Conservation (phyloP, 2,797 vertebrate species). For the Furcifer pardalis region DNA sequence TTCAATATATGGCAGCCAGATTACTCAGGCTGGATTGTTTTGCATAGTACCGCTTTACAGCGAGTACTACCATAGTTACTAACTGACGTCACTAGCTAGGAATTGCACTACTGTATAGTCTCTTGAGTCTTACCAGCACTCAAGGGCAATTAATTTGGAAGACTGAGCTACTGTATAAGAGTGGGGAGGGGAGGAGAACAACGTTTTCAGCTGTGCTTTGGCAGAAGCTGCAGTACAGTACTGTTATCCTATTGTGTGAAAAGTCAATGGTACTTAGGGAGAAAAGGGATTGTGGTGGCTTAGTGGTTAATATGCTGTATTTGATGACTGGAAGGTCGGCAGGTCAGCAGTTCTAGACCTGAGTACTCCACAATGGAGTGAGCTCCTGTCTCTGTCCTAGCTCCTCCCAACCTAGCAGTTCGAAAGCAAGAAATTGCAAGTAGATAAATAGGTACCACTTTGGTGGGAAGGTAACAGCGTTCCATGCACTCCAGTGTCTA, state of each 20-base stretch:
- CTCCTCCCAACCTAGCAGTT: too few species aligned
- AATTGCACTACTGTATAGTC: conserved; percentile 56
- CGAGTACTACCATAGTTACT: conserved; percentile 56
- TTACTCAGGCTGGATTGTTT: conserved; percentile 44
- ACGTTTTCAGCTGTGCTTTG: conserved; percentile 27
- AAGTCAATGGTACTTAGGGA: background rate
- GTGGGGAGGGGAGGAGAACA: background rate
- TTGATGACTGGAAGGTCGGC: too few species aligned
- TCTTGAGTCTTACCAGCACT: conserved; percentile 45
- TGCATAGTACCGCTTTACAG: background rate
- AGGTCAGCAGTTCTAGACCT: too few species aligned
- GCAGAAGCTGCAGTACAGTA: accelerated
- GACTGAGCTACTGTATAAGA: background rate
- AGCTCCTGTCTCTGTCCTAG: too few species aligned
- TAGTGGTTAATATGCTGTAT: too few species aligned
- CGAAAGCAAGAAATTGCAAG: too few species aligned
- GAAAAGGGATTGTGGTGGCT: too few species aligned
- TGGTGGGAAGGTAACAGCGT: too few species aligned
- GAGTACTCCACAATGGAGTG: too few species aligned
- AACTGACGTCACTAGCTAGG: conserved; percentile 61
- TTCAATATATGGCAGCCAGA: conserved; percentile 11
- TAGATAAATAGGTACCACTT: too few species aligned
- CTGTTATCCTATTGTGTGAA: background rate
- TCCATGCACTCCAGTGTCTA: too few species aligned
- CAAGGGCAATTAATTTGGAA: conserved; percentile 47